phyloP scores from a whole-genome alignment of 2,888 invertebrate genomes.

The Pollenia amentaria region DNA sequence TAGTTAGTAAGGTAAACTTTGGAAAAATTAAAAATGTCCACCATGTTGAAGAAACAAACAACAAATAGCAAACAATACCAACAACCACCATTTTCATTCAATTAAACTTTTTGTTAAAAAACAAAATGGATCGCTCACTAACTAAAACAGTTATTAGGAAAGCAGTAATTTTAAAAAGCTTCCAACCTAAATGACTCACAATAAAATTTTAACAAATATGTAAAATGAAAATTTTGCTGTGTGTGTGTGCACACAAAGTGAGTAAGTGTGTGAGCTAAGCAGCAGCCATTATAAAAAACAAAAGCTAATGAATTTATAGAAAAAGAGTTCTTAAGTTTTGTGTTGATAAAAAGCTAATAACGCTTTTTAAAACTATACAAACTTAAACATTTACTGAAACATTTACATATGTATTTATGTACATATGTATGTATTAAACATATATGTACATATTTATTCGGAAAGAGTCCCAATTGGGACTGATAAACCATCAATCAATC shows the following conservation, averaged over 20 bases:
- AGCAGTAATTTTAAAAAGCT: conserved; percentile 65
- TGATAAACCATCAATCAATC: too few species aligned
- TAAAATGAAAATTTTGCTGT: background rate
- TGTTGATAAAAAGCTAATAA: background rate
- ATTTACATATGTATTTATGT: too few species aligned
- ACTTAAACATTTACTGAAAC: too few species aligned
- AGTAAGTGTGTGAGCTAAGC: background rate
- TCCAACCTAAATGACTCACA: conserved; percentile 11
- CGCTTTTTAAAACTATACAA: too few species aligned
- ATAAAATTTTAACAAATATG: conserved; percentile 2
- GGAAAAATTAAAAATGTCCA: background rate
- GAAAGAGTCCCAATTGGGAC: too few species aligned
- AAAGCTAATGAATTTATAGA: conserved; percentile 40
- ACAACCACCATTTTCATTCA: conserved; percentile 64
- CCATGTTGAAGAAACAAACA: background rate
- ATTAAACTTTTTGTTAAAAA: conserved; percentile 70
- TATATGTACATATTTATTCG: too few species aligned
- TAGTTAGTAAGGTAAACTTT: background rate
- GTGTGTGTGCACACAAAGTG: background rate
- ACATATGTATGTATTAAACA: too few species aligned
- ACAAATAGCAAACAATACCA: background rate
- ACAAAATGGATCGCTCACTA: conserved; percentile 84
- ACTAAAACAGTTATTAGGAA: conserved; percentile 85
- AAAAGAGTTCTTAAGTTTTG: conserved; percentile 5
- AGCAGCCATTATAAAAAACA: conserved; percentile 22